These are phyloP conservation scores for Catharus minimus DNA, from an alignment of 2,113 vertebrate species.

Conservation along the genomic window DNA sequence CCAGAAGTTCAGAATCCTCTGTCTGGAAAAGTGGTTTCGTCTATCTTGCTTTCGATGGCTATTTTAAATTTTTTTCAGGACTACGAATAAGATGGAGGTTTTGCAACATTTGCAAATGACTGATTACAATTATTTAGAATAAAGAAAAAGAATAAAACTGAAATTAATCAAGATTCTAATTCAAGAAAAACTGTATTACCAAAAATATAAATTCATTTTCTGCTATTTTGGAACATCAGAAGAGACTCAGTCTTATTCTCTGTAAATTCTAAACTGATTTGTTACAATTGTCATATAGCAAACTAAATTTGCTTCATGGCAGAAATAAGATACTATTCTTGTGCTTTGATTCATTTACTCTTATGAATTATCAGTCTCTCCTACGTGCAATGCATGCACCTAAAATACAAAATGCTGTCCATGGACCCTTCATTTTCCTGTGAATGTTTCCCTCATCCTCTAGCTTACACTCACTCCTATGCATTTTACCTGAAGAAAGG, in stretches of 20 bases:
- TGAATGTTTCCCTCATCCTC: background rate
- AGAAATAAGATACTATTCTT: background rate
- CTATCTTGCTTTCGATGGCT: background rate
- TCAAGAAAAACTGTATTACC: background rate
- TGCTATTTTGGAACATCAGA: background rate
- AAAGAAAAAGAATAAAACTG: background rate
- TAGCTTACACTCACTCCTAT: background rate
- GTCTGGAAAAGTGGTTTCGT: background rate
- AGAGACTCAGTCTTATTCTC: background rate
- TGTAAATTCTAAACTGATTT: background rate
- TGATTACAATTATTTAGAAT: background rate
- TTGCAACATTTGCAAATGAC: background rate
- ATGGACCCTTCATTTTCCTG: background rate
- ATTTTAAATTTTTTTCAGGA: background rate
- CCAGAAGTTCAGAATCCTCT: background rate
- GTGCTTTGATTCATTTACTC: background rate
- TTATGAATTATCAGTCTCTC: background rate
- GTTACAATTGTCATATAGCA: background rate
- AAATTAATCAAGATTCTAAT: background rate
- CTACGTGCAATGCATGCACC: background rate
- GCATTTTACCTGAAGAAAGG: background rate
- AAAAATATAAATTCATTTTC: background rate
- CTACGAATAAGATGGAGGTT: background rate
- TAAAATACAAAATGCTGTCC: background rate
- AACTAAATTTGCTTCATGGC: background rate